Percentiles rank a stretch among this genome's conserved stretches.
Evolutionary conservation across 2,113 vertebrate genomes (phyloP).

Genomic region (Amazona vittata): DNA sequence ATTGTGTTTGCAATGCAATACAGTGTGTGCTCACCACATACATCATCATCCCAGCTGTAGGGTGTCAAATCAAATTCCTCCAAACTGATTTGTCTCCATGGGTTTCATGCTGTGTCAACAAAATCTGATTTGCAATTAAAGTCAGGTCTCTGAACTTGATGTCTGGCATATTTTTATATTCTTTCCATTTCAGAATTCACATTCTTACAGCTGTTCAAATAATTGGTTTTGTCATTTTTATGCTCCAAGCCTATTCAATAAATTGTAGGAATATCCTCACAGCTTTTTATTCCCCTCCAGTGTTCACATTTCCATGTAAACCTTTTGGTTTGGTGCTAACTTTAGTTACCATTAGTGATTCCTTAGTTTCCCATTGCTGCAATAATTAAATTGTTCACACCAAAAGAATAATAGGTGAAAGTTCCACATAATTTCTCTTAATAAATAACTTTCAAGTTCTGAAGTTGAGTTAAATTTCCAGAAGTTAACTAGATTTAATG

Average conservation of each 20-base stretch:
- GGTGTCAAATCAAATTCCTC: background rate
- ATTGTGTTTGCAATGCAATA: background rate
- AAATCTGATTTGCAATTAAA: background rate
- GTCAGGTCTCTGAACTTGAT: background rate
- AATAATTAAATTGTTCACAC: background rate
- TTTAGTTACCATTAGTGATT: background rate
- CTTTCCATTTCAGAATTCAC: background rate
- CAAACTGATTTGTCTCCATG: background rate
- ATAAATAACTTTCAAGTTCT: background rate
- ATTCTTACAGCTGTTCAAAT: background rate
- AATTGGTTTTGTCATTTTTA: background rate
- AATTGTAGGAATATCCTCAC: background rate
- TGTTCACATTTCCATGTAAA: background rate
- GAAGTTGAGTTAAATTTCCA: background rate
- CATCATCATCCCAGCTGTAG: background rate
- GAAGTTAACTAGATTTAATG: background rate
- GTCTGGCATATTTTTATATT: background rate
- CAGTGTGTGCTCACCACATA: background rate
- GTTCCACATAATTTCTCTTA: background rate
- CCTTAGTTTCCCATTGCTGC: background rate
- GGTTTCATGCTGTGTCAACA: constrained; percentile 46
- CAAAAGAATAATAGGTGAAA: background rate
- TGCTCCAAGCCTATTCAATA: background rate
- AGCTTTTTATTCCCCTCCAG: background rate
- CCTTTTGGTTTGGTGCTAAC: background rate